Base-by-base conservation (phyloP, 2,113 vertebrate species). In the Perca flavescens region DNA sequence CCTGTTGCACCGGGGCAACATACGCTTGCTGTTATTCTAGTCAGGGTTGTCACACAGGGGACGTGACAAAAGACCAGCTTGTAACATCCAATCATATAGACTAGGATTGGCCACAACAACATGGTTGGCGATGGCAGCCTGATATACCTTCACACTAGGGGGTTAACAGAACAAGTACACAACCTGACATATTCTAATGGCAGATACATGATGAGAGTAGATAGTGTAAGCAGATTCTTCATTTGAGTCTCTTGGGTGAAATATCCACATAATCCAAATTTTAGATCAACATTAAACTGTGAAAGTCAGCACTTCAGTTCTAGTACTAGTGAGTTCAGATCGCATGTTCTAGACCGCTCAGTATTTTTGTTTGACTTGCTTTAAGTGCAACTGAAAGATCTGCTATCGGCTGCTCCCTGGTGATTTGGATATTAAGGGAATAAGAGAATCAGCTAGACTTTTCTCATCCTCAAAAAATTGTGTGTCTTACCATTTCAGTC, bases 1-100 rank as follows among this genome's bases (percentile, higher is more conserved):
- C 54, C 9, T 70, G 78, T 75, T 75, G 69, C 57, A 61, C 50
- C 1, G 0, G 15, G 50, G 40, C 43, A 87, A 57, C 68, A 6
- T 54, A 15, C 47, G 47, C 46, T 65, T 46, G 28, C 61, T 76
- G 86, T 62, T 86, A 69, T 73, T 85, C 61, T 80, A 61, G 85
- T n/a, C 36, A 5, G 43, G 64, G 78, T 80, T 90, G 87, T 90
- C 80, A 86, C 86, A 79, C 74, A 19, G 40, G 85, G 56, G 83
- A 82, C 21, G 6, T 50, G 63, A 77, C 53, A 43, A 52, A 68
- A 54, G 47, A 54, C 67, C 80, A 65, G 65, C 43, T 54, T 16
- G n/a, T 67, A 63, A 67, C 54, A 40, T 9, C 47, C 28, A 56
- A 40, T 82, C 36, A 57, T 63, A 61, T 36, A 46, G 34, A 66